Base-by-base conservation (phyloP, 2,797 vertebrate genomes). In the Sciaenops ocellatus region DNA sequence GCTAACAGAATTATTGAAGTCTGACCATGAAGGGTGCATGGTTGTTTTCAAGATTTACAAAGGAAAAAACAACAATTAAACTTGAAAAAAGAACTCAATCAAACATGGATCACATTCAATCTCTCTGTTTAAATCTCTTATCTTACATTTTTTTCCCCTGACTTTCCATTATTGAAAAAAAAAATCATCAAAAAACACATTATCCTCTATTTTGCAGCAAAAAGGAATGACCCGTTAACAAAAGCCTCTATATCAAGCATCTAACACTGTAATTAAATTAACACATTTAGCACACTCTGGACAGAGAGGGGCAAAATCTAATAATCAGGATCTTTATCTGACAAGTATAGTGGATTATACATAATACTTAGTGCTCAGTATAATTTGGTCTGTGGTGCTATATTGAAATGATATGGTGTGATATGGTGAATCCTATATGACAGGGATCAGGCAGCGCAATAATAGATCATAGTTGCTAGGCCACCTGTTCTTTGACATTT, bases 401-500 rank as follows among this genome's bases (percentile, higher is more conserved):
- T 76, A 46, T 61, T 52, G 26, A 59, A 61, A 65, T 66, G 46
- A 72, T 57, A 54, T 17, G 59, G n/a, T 55, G 64, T 60, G 26
- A 57, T 24, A 34, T 44, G 26, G 16, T 75, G n/a, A 34, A 73
- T 59, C n/a, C 11, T 20, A 75, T 42, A 68, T 66, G 42, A 55
- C 41, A 26, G 46, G 26, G 41, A 69, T 65, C 41, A 59, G 48
- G 55, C 50, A 70, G 50, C 34, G 18, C 18, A 41, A 8, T 56
- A 46, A 65, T 41, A 15, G 18, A 3, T 60, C 42, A 62, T 17
- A 56, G 50, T 34, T 56, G 34, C 16, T 8, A 6, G 20, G 42
- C 42, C 54, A 70, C 28, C 59, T 80, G 74, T 55, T 78, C 55
- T 4, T 41, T 76, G 70, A 78, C 55, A 79, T 82, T 85, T 75